Conservation (phyloP, 53 echinoderm and acorn worm species). For the Antedon mediterranea region DNA sequence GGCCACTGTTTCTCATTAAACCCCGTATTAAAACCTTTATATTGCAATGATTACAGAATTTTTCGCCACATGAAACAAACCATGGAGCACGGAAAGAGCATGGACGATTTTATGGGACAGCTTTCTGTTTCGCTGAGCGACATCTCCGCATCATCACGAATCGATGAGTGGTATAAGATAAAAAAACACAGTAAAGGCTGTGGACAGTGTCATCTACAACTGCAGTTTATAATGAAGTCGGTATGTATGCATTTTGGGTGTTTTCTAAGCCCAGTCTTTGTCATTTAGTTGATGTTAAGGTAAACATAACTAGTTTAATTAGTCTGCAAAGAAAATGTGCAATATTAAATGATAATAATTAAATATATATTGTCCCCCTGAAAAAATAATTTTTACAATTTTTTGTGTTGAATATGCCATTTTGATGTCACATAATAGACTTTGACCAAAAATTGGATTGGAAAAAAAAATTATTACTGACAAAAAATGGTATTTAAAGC, state of each 20-base stretch:
- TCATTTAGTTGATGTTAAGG: no score
- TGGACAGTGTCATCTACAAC: slow-evolving; percentile 56
- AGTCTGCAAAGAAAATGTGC: no score
- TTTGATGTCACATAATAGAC: no score
- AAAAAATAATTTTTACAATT: no score
- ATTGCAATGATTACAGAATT: slow-evolving; percentile 25
- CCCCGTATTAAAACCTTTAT: background rate
- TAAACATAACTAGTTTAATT: no score
- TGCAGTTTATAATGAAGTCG: slow-evolving; percentile 69
- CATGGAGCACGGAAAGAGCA: slow-evolving; percentile 49
- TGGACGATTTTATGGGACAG: slow-evolving; percentile 87
- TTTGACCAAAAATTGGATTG: no score
- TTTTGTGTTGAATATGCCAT: no score
- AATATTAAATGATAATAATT: no score
- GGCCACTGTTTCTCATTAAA: background rate
- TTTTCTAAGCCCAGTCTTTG: no score
- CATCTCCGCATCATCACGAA: slow-evolving; percentile 42
- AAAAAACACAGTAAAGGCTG: slow-evolving; percentile 25
- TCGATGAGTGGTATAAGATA: slow-evolving; percentile 71
- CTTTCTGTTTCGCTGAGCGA: slow-evolving; percentile 55
- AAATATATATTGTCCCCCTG: no score
- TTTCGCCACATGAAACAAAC: slow-evolving; percentile 77
- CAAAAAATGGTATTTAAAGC: no score
- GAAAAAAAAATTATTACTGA: no score
- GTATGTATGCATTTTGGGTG: slow-evolving; percentile 16